phyloP scores from a whole-genome alignment of 2,888 invertebrate genomes.

The Serrognathus titanus region DNA sequence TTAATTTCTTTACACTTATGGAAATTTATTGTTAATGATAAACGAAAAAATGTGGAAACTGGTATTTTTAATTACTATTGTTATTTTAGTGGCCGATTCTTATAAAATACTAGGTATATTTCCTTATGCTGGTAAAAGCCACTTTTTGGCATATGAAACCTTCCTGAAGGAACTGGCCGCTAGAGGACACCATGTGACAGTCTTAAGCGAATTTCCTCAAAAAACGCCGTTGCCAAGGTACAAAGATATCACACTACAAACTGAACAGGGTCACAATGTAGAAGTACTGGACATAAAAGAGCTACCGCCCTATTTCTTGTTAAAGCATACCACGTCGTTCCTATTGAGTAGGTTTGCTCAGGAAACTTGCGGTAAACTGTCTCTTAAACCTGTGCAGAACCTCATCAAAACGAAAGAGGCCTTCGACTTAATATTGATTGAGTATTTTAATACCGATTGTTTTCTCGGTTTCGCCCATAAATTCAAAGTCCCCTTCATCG shows the following conservation, averaged over 20 bases:
- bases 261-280: background rate
- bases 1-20: too few relatives aligned
- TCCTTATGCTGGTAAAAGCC: slow-evolving; percentile 67
- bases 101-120: slow-evolving; percentile 62
- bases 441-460: slow-evolving; percentile 68
- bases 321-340: background rate
- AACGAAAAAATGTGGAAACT: background rate
- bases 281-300: slow-evolving; percentile 12
- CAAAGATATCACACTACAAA: slow-evolving; percentile 21
- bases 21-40: background rate
- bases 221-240: slow-evolving; percentile 19
- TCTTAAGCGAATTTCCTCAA: slow-evolving; percentile 61
- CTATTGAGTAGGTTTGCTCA: slow-evolving; percentile 4
- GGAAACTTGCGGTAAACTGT: slow-evolving; percentile 13
- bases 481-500: slow-evolving; percentile 56
- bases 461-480: slow-evolving; percentile 61
- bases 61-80: background rate
- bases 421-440: slow-evolving; percentile 64
- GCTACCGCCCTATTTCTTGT: slow-evolving; percentile 4
- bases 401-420: slow-evolving; percentile 48
- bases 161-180: slow-evolving; percentile 58
- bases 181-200: slow-evolving; percentile 65
- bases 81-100: background rate
- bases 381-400: slow-evolving; percentile 41
- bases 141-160: slow-evolving; percentile 63